Base-by-base conservation (phyloP, 2,888 invertebrate genomes). In the Acrobasis repandana region DNA sequence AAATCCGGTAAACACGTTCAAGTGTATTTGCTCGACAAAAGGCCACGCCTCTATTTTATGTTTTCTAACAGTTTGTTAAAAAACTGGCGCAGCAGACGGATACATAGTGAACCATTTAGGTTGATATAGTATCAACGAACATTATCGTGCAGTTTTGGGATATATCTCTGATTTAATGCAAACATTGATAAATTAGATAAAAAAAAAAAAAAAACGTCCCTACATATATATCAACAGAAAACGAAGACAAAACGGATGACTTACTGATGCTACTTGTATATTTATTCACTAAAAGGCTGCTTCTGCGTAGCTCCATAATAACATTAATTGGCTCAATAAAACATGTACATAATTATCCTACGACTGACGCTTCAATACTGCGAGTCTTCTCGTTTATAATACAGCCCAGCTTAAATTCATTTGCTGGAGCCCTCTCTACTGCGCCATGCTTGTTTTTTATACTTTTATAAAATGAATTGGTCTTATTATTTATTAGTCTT, bases 291-390 rank as follows among this genome's bases (percentile, higher is more conserved):
- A 58, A 11, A 34, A 58, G 47, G 48, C 57, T 47, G 57, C 57
- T 16, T 28, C 15, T 48, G 33, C 33, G 16, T 58, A 48, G 34
- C 57, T 47, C 33, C 47, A 28, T 47, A 57, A 48, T 38, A 56
- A 56, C 56, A 56, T 18, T 58, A 58, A 58, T 58, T 58, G 57
- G 57, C 51, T 50, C 59, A 43, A 59, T 56, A 62, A 47, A 48
- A 63, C 60, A 63, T 62, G 34, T 62, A 60, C 59, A 60, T 56
- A 60, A 36, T 50, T 56, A 59, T 34, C 33, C 57, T 58, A 58
- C 33, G 16, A 48, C 34, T 16, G 18, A 33, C 38, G 56, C 43
- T 58, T 33, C 11, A 34, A 47, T 43, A 38, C 56, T 43, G 15
- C 43, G 43, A 57, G 33, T 57, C 33, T 57, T n/a, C 54, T 52